A percentile compares a stretch with the other conserved stretches of the same genome.
These are phyloP conservation scores for Australoheros facetus DNA, from an alignment of 2,797 vertebrate species.

Conservation along the genomic window DNA sequence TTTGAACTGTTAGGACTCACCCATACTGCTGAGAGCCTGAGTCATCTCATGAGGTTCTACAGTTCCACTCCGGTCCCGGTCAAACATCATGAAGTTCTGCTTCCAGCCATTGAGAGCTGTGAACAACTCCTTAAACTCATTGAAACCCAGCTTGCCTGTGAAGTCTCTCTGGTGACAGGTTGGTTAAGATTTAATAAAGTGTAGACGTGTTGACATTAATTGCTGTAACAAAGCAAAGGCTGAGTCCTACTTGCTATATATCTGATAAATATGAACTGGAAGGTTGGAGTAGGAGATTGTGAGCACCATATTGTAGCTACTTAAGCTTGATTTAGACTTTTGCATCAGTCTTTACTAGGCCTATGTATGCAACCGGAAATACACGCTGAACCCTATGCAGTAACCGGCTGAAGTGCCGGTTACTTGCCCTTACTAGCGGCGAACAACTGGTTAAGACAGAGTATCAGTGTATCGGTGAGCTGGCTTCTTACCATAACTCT, in stretches of 20 bases:
- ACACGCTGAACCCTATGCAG: too few relatives aligned
- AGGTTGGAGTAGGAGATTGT: too few relatives aligned
- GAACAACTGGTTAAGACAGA: too few relatives aligned
- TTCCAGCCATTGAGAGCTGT: slow-evolving; percentile 89
- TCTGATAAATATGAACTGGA: neutral
- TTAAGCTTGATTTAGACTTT: neutral
- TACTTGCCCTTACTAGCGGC: too few relatives aligned
- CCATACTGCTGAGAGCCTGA: slow-evolving; percentile 86
- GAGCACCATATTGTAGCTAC: neutral
- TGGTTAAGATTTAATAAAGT: slow-evolving; percentile 63
- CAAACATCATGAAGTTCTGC: slow-evolving; percentile 91
- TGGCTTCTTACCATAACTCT: too few relatives aligned
- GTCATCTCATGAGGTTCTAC: slow-evolving; percentile 87
- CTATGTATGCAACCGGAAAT: too few relatives aligned
- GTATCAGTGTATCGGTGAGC: too few relatives aligned
- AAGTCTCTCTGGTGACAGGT: slow-evolving; percentile 82
- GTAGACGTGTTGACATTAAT: neutral
- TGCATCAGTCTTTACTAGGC: too few relatives aligned
- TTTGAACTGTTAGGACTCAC: slow-evolving; percentile 67
- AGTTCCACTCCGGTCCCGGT: slow-evolving; percentile 87
- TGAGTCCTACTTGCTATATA: neutral
- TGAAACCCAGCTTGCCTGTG: slow-evolving; percentile 93
- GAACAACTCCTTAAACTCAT: slow-evolving; percentile 92
- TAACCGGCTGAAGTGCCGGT: too few relatives aligned
- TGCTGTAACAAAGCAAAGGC: neutral